These are phyloP conservation scores for Poecile montanus DNA, from an alignment of 2,797 vertebrate genomes.

Conservation along the genomic window DNA sequence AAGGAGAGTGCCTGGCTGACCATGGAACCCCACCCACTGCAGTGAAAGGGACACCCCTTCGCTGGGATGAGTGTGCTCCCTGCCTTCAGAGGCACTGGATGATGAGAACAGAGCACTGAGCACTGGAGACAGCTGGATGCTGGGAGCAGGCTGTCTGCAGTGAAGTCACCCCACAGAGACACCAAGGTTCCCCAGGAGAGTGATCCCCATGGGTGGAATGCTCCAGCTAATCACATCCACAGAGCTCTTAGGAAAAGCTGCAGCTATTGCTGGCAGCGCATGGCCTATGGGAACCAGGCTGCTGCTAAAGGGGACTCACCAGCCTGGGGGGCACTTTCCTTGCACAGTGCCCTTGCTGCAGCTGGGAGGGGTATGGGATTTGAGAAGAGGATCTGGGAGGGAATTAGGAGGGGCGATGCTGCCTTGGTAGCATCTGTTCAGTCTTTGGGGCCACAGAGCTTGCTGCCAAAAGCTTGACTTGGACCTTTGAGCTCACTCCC, in stretches of 20 bases:
- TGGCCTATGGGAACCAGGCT: not conserved
- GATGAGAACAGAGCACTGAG: not conserved
- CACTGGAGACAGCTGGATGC: not conserved
- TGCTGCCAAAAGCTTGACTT: not conserved
- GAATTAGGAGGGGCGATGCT: not conserved
- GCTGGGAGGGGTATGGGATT: not conserved
- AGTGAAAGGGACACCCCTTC: not conserved
- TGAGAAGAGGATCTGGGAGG: not conserved
- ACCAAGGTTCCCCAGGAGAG: not conserved
- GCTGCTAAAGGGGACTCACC: not conserved
- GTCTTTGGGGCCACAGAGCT: not conserved
- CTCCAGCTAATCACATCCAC: not conserved
- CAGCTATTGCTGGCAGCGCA: accelerated
- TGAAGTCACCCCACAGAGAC: not conserved
- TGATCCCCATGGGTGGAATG: not conserved
- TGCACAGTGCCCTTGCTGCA: not conserved
- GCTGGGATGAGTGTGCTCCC: not conserved
- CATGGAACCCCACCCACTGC: not conserved
- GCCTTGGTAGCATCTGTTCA: not conserved
- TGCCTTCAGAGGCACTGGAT: not conserved
- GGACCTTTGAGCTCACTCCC: not conserved
- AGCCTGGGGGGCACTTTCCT: not conserved
- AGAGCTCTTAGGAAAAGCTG: not conserved
- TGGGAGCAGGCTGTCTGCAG: not conserved
- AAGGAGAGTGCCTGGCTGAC: not conserved